Evolutionary conservation across 2,113 vertebrate species (phyloP).

Genomic region (Alosa alosa): DNA sequence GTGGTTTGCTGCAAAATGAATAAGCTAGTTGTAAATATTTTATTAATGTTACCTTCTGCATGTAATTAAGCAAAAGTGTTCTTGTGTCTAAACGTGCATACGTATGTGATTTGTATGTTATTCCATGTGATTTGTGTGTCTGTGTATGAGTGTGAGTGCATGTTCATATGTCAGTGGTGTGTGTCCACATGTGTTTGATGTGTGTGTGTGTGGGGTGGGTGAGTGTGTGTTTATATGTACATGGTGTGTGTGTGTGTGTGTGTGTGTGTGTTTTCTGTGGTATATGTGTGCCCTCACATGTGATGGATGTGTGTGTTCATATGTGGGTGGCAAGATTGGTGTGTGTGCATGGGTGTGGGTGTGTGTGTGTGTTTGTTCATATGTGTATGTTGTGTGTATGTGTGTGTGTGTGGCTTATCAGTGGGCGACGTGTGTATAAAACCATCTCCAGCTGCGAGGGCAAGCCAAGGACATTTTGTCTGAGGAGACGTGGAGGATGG

Average conservation of each 20-base stretch:
- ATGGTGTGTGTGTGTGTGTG: not conserved
- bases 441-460: conserved; percentile 6
- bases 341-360: not conserved
- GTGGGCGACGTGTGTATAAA: not conserved
- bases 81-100: too few species aligned
- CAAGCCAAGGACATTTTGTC: not conserved
- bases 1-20: too few species aligned
- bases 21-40: too few species aligned
- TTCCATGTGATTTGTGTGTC: too few species aligned
- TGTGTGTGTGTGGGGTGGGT: not conserved
- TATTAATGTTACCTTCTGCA: too few species aligned
- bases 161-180: not conserved
- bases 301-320: not conserved
- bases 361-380: not conserved
- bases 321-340: not conserved
- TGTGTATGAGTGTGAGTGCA: too few species aligned
- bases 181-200: not conserved
- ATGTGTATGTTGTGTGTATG: conserved; percentile 37
- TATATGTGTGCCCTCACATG: not conserved
- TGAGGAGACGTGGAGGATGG: not conserved
- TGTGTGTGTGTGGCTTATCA: conserved; percentile 33
- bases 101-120: too few species aligned
- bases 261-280: not conserved
- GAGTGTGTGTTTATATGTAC: too few species aligned
- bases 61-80: too few species aligned